Evolutionary conservation across 1,140 invertebrate species (phyloP).

Genomic region (Nautilus pompilius): DNA sequence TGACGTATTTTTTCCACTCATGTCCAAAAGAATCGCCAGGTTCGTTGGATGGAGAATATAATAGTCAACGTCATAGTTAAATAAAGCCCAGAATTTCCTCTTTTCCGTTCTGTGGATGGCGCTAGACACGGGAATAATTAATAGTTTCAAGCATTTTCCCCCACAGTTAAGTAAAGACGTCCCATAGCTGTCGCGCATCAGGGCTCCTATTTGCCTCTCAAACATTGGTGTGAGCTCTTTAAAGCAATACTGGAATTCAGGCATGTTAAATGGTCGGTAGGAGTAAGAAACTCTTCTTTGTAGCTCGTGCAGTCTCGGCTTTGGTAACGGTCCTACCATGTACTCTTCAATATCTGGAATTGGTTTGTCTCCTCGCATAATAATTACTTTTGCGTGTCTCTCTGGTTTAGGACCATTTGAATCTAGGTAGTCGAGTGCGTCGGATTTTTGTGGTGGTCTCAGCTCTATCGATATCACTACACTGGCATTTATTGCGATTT

Average conservation of each 20-base stretch:
- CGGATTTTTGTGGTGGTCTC: constrained; percentile 27
- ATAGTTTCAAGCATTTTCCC: constrained; percentile 27
- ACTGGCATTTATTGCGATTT: constrained; percentile 27
- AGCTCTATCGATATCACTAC: constrained; percentile 43
- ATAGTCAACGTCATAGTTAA: constrained; percentile 33
- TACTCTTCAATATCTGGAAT: constrained; percentile 43
- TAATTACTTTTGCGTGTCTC: constrained; percentile 32
- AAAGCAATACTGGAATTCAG: constrained; percentile 37
- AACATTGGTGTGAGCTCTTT: constrained; percentile 22
- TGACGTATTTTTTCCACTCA: constrained; percentile 14
- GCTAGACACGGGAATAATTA: constrained; percentile 39
- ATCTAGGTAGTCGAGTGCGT: constrained; percentile 31
- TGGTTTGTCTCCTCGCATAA: constrained; percentile 33
- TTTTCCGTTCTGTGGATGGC: constrained; percentile 27
- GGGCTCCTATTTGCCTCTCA: constrained; percentile 13
- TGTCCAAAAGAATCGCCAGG: constrained; percentile 36
- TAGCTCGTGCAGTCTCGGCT: constrained; percentile 20
- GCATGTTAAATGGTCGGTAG: constrained; percentile 35
- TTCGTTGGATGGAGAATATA: constrained; percentile 31
- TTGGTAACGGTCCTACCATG: constrained; percentile 32
- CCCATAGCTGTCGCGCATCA: constrained; percentile 42
- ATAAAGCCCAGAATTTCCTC: constrained; percentile 32
- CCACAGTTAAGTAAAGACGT: constrained; percentile 28
- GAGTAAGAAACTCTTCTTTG: constrained; percentile 30
- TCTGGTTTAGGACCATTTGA: constrained; percentile 21